Base-by-base conservation (phyloP, 2,888 invertebrate species). In the Cosmia pyralina region DNA sequence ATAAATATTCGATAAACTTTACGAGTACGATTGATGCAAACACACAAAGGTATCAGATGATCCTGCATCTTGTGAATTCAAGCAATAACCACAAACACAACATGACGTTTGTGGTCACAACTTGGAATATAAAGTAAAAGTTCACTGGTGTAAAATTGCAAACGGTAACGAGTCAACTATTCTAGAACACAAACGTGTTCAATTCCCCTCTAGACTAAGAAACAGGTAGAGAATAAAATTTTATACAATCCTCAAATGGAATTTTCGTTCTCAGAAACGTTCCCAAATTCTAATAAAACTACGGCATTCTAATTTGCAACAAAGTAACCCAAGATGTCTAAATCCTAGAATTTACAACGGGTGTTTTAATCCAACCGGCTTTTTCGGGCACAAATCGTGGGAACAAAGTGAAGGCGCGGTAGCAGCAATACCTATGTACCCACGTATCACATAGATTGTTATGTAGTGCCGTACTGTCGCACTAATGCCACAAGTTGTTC, bases 401-500 rank as follows among this genome's bases (percentile, higher is more conserved):
- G 72, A 74, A 75, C 69, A 74, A 58, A 79, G 69, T 85, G 73
- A 75, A 85, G 66, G 74, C 74, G 59, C 52, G 55, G 46, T 66
- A 65, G 57, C 41, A 64, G 58, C 13, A 70, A 38, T 77, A 75
- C 69, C 60, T 74, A 83, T 58, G 55, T 72, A 53, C 41, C 19
- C 38, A 69, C 52, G 28, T 58, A 66, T 48, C 38, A 83, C 75
- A 77, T 75, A 75, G 19, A 72, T 75, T 76, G 65, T 65, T 77
- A 71, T 69, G 62, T 85, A 50, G 83, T 77, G 84, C 73, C 73
- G 73, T 74, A 82, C 74, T 83, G 83, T 85, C 81, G 85, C 77
- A 78, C 79, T 87, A 87, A 87, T 87, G 82, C 88, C 83, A 87
- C 87, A 87, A 87, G 83, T 87, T 85, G 86, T 86, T 87, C 65